A percentile compares a stretch with the other conserved stretches of the same genome.
phyloP scores from a whole-genome alignment of 2,797 vertebrate genomes.

The Natrix natrix region DNA sequence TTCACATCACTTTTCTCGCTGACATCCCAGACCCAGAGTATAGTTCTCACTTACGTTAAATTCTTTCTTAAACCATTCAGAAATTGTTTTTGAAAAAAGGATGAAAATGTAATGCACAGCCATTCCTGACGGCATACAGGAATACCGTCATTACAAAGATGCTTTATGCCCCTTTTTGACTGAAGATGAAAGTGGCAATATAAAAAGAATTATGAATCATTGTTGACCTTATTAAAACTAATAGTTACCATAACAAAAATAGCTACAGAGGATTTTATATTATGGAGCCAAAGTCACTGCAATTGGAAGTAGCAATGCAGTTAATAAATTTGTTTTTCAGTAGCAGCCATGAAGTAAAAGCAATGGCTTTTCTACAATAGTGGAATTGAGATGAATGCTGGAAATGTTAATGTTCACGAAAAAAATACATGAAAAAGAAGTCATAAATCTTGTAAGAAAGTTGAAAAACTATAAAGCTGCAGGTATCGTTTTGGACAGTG shows the following conservation, averaged over 20 bases:
- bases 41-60: neutral
- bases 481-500: neutral
- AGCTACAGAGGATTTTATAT: neutral
- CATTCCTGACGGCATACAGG: neutral
- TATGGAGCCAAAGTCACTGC: neutral
- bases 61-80: neutral
- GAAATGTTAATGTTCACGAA: neutral
- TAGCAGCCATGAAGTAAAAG: neutral
- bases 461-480: neutral
- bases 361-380: neutral
- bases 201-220: neutral
- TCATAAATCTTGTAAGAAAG: neutral
- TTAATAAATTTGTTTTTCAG: neutral
- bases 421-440: neutral
- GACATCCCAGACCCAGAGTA: neutral
- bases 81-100: neutral
- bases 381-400: neutral
- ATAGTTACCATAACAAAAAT: slow-evolving; percentile 2
- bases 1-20: slow-evolving; percentile 13
- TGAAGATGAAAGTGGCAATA: slow-evolving; percentile 4
- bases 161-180: slow-evolving; percentile 14
- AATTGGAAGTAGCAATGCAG: neutral
- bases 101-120: neutral
- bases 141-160: neutral
- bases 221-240: neutral